Evolutionary conservation across 2,113 vertebrate species (phyloP), one percentile per base, ranked within the genome.

Genomic region (Tichodroma muraria): DNA sequence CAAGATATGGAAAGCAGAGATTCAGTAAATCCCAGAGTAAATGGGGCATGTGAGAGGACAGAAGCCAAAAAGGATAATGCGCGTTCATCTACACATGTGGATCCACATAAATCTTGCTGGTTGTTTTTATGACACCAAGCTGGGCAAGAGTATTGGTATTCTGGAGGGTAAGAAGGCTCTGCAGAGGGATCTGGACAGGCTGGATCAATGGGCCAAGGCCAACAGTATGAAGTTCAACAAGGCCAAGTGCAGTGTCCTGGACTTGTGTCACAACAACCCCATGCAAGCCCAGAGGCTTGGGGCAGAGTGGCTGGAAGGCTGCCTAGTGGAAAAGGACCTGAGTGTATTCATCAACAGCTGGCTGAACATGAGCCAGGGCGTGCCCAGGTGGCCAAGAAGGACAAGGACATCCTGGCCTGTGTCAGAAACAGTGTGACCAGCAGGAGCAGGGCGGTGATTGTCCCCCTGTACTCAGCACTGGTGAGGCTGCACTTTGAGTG

Each of bases 21-120:
- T 71, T 81, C 65, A 64, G 44, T 89, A 94, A 84, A 84, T 91
- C 52, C 60, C 44, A 68, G 30, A 64, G 52, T 80, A 91, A 92
- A 79, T 12, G 56, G 16, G 38, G 20, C 4, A 4, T 71, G 44
- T 54, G 66, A 76, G 82, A 76, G 15, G 30, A 64, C 53, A 35
- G 85, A 82, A 56, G 57, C 71, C 85, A 72, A 79, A 85, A 61
- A 94, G 15, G 37, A 68, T 69, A 82, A 82, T 52, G 30, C 1
- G 1, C n/a, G 19, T 88, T 79, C 22, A 6, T 79, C 79, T 80
- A 13, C 40, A 37, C 65, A n/a, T 31, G 31, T 80, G 45, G 49
- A 79, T 83, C 47, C 42, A 70, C 60, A 64, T 71, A 63, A 81
- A 59, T 89, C 52, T 89, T 84, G 28, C 47, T 71, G 33, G 18